phyloP scores from a whole-genome alignment of 2,113 vertebrate genomes.

The Oxyura jamaicensis region DNA sequence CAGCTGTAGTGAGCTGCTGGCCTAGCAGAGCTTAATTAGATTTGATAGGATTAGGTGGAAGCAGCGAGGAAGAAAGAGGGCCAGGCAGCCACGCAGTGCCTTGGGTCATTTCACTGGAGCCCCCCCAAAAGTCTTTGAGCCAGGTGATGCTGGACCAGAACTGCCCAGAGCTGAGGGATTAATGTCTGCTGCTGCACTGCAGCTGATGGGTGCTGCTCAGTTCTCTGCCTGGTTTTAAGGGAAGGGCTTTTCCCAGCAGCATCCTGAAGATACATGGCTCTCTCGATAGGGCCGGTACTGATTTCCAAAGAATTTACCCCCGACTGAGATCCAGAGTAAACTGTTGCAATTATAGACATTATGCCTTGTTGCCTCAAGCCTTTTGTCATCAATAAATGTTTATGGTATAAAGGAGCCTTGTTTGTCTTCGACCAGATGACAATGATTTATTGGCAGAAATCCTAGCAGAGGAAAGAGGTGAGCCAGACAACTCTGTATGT shows the following conservation, averaged over 20 bases:
- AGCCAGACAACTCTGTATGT: conserved; percentile 1
- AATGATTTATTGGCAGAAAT: conserved; percentile 51
- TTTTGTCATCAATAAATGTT: conserved; percentile 22
- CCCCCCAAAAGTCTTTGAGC: neutral
- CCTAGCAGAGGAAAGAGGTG: conserved; percentile 12
- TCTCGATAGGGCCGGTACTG: neutral
- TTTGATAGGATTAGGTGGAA: conserved; percentile 33
- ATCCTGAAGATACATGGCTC: neutral
- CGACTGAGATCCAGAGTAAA: neutral
- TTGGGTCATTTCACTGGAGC: neutral
- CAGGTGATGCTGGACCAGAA: rapidly evolving
- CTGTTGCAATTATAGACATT: neutral
- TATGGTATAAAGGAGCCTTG: conserved; percentile 27
- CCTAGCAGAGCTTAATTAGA: conserved; percentile 41
- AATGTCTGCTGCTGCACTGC: neutral
- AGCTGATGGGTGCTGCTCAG: neutral
- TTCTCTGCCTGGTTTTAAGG: neutral
- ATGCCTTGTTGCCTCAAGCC: neutral
- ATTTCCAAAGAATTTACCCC: neutral
- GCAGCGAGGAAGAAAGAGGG: neutral
- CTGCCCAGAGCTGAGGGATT: neutral
- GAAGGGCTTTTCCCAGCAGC: neutral
- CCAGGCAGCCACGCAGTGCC: neutral
- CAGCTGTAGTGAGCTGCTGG: neutral
- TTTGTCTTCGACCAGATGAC: conserved; percentile 23